Evolutionary conservation across 2,888 invertebrate species (phyloP), one percentile per base, ranked within the genome.

Genomic region (Metopia argyrocephala): DNA sequence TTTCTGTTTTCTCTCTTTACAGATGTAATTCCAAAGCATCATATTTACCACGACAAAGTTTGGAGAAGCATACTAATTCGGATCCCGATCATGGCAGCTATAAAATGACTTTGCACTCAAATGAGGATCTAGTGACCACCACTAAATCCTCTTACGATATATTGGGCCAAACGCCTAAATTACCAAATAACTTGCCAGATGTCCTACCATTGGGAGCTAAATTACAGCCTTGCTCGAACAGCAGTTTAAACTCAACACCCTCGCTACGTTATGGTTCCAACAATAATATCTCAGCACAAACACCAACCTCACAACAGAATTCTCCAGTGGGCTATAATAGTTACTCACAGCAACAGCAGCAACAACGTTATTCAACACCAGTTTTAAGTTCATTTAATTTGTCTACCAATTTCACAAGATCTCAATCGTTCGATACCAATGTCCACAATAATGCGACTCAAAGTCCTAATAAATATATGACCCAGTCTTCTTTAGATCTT

Each of bases 1-100:
- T 68, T 12, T 62, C 20, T 54, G 38, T 25, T 28, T 71, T 38
- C 18, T 65, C 20, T 73, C 50, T 20, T 92, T 92, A 20, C 92
- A 95, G 95, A 91, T 94, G 94, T 87, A 94, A 94, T 87, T 95
- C 95, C 68, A 95, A 95, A 91, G 94, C 94, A 83, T 94, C 95
- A 75, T 95, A 95, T 89, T 90, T 95, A 90, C 93, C 94, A 82
- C 92, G 94, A 50, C 92, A 94, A 71, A 94, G 94, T 86, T 92
- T 93, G 82, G 94, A 94, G 84, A 92, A 93, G 85, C 91, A 92
- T 57, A 93, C 93, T 83, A 88, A 87, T 69, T 86, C 92, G 76
- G 94, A 94, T 89, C 93, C 93, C 79, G 95, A 94, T 88, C 93
- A 93, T 86, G 95, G 95, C 82, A 94, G 94, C 87, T 95, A 95